Percentiles rank a stretch among this genome's conserved stretches.
These are phyloP conservation scores for Chaetophractus vellerosus DNA, from an alignment of 2,797 vertebrate genomes.

Conservation along the genomic window DNA sequence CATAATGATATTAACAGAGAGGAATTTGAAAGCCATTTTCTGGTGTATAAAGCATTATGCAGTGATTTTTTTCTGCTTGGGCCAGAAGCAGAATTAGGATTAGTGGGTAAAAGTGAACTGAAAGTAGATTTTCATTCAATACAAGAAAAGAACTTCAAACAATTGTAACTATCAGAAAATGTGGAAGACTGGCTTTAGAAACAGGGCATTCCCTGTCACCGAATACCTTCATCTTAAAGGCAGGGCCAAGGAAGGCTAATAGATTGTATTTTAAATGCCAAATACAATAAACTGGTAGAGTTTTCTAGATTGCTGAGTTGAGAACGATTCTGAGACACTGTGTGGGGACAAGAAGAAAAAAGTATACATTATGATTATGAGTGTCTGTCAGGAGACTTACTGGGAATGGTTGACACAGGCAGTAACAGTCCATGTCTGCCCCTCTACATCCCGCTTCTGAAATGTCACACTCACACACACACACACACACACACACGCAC, in stretches of 20 bases:
- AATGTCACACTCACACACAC: accelerated
- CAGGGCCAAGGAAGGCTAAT: background rate
- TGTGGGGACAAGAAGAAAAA: background rate
- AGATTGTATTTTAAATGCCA: background rate
- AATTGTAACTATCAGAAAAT: background rate
- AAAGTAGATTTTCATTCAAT: conserved; percentile 14
- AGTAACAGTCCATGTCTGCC: background rate
- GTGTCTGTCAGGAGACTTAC: background rate
- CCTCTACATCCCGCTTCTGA: background rate
- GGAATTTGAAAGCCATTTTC: background rate
- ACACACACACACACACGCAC: background rate
- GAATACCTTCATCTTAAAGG: background rate
- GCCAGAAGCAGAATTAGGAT: conserved; percentile 45
- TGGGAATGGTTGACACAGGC: background rate
- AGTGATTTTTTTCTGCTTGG: background rate
- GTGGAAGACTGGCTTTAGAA: background rate
- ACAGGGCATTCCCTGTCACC: background rate
- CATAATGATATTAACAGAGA: background rate
- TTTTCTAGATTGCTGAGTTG: background rate
- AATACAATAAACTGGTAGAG: background rate
- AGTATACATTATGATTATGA: background rate
- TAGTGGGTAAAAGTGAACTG: background rate
- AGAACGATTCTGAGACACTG: conserved; percentile 24
- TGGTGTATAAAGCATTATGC: background rate
- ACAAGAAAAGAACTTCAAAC: background rate